These are phyloP conservation scores for Agelastica alni DNA, from an alignment of 2,888 invertebrate genomes.

Conservation along the genomic window DNA sequence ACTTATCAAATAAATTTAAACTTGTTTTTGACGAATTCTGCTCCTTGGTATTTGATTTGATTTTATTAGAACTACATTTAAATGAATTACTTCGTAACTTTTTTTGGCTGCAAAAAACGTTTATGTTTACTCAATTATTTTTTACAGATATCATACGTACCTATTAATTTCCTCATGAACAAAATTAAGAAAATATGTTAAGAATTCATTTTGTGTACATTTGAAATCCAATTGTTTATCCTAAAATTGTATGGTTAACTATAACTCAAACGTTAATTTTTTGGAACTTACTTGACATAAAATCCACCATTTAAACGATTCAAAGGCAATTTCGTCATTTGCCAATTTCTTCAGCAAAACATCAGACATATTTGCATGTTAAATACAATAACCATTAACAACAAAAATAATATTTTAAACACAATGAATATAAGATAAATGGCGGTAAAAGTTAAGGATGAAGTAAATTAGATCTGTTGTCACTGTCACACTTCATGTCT, in stretches of 20 bases:
- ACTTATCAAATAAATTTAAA: conserved; percentile 2
- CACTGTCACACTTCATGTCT: too few species aligned
- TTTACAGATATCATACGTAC: conserved; percentile 37
- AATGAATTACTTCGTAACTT: conserved; percentile 9
- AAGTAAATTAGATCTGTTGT: too few species aligned
- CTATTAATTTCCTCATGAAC: conserved; percentile 49
- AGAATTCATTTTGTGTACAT: conserved; percentile 47
- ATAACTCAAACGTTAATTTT: neutral
- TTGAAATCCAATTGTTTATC: conserved; percentile 32
- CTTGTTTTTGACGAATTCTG: neutral
- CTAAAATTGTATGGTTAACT: conserved; percentile 31
- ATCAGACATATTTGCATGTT: conserved; percentile 37
- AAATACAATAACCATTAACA: too few species aligned
- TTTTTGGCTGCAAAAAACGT: conserved; percentile 29
- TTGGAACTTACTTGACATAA: conserved; percentile 54
- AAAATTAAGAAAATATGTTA: conserved; percentile 52
- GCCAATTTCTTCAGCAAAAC: conserved; percentile 58
- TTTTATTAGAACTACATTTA: conserved; percentile 13
- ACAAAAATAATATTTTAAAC: conserved; percentile 11
- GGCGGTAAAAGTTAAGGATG: conserved; percentile 16
- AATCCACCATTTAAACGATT: conserved; percentile 58
- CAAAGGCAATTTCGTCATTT: conserved; percentile 55
- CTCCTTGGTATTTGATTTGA: neutral
- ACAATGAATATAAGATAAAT: neutral
- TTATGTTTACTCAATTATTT: neutral